A percentile compares a stretch with the other conserved stretches of the same genome.
phyloP scores from a whole-genome alignment of 2,797 vertebrate genomes.

The Tolypeutes matacus region DNA sequence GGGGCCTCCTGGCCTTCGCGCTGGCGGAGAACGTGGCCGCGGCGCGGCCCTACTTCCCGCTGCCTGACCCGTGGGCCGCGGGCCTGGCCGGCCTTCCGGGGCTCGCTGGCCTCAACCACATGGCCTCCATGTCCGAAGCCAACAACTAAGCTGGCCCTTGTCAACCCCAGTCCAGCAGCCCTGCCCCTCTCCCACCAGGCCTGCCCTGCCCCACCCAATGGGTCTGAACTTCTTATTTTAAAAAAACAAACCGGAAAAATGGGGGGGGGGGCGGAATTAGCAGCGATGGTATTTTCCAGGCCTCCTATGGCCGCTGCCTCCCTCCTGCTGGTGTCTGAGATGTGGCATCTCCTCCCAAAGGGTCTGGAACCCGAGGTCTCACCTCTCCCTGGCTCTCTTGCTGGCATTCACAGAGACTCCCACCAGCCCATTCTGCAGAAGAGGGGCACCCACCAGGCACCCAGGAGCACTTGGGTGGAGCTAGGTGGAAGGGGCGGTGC shows the following conservation, averaged over 20 bases:
- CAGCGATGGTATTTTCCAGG: neutral
- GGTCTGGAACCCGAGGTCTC: neutral
- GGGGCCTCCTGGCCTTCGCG: conserved; percentile 93
- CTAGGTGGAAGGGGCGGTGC: neutral
- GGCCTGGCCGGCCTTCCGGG: conserved; percentile 86
- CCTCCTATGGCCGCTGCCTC: neutral
- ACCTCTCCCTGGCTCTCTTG: neutral
- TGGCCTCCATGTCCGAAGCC: conserved; percentile 93
- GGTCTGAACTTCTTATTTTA: neutral
- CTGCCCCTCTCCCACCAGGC: neutral
- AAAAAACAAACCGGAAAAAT: conserved; percentile 37
- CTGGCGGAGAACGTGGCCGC: conserved; percentile 93
- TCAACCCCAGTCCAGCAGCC: neutral
- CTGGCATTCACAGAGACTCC: neutral
- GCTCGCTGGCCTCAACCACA: conserved; percentile 89
- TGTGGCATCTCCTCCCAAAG: neutral
- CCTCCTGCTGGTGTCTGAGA: neutral
- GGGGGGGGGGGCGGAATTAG: too few species aligned
- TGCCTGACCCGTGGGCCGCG: conserved; percentile 95
- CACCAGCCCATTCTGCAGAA: neutral
- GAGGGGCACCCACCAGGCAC: neutral
- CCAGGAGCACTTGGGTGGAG: neutral
- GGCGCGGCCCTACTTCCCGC: conserved; percentile 93
- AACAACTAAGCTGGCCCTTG: conserved; percentile 90
- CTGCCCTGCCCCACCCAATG: neutral